phyloP scores from a whole-genome alignment of 2,888 invertebrate species.

The Cataglyphis cursor region DNA sequence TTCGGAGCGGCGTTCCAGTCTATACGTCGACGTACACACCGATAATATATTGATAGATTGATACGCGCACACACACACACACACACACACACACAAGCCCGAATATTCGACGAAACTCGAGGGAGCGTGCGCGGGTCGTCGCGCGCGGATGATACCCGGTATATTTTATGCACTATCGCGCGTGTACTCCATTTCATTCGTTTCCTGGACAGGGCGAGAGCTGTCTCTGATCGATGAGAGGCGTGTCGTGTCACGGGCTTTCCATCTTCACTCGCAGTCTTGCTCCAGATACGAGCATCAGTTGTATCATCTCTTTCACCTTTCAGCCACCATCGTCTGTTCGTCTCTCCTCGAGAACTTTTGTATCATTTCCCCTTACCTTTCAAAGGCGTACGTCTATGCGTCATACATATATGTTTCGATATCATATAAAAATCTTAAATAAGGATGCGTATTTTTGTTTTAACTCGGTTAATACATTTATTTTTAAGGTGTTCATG shows the following conservation, averaged over 20 bases:
- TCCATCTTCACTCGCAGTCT: conserved; percentile 24
- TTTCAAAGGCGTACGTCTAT: background rate
- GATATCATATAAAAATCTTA: background rate
- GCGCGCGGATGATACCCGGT: conserved; percentile 51
- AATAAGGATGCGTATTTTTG: background rate
- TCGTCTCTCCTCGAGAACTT: background rate
- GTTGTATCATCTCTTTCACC: conserved; percentile 6
- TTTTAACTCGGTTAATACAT: background rate
- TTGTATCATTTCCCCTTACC: background rate
- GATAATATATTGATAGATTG: conserved; percentile 63
- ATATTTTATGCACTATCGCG: conserved; percentile 73
- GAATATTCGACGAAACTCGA: conserved; percentile 28
- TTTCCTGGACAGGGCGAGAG: conserved; percentile 52
- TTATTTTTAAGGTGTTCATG: background rate
- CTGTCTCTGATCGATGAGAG: conserved; percentile 58
- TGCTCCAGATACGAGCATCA: conserved; percentile 12
- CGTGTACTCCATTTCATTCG: conserved; percentile 62
- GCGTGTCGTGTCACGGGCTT: conserved; percentile 19
- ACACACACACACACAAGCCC: conserved; percentile 19
- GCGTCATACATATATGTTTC: background rate
- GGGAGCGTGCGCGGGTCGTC: conserved; percentile 35
- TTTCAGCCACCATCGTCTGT: background rate
- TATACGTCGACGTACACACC: conserved; percentile 12
- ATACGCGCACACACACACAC: conserved; percentile 52
- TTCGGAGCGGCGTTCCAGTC: conserved; percentile 27